A percentile compares a stretch with the other conserved stretches of the same genome.
These are phyloP conservation scores for Poicephalus meyeri DNA, from an alignment of 2,113 vertebrate species.

Conservation along the genomic window DNA sequence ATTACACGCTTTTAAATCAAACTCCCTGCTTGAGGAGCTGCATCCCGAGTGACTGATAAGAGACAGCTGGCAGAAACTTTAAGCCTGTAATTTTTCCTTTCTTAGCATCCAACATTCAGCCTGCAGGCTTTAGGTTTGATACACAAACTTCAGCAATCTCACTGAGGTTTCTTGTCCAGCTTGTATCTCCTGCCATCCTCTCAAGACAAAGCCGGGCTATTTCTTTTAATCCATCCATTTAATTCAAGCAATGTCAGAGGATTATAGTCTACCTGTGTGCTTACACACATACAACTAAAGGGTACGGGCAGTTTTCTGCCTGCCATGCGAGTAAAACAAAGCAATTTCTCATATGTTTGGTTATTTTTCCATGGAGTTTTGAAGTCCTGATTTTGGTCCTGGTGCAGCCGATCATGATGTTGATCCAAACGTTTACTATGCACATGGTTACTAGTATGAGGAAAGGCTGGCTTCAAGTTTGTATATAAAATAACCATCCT, in stretches of 20 bases:
- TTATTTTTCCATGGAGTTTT: neutral
- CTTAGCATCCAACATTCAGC: neutral
- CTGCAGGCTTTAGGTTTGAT: neutral
- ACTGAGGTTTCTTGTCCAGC: neutral
- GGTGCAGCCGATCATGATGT: neutral
- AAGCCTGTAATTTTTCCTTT: neutral
- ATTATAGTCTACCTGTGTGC: neutral
- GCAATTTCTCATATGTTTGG: neutral
- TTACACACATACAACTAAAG: neutral
- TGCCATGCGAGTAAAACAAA: neutral
- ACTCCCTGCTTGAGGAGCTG: neutral
- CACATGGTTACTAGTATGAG: neutral
- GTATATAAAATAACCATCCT: neutral
- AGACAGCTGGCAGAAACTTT: neutral
- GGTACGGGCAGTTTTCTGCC: fast-evolving
- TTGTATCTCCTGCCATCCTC: neutral
- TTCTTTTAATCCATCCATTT: neutral
- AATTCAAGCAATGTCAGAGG: neutral
- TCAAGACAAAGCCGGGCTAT: neutral
- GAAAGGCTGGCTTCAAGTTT: neutral
- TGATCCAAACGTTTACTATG: neutral
- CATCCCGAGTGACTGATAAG: neutral
- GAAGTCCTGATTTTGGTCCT: neutral
- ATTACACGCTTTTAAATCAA: neutral
- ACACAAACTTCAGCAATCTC: neutral